These are phyloP conservation scores for Atta colombica DNA, from an alignment of 1,140 invertebrate species.

Conservation along the genomic window DNA sequence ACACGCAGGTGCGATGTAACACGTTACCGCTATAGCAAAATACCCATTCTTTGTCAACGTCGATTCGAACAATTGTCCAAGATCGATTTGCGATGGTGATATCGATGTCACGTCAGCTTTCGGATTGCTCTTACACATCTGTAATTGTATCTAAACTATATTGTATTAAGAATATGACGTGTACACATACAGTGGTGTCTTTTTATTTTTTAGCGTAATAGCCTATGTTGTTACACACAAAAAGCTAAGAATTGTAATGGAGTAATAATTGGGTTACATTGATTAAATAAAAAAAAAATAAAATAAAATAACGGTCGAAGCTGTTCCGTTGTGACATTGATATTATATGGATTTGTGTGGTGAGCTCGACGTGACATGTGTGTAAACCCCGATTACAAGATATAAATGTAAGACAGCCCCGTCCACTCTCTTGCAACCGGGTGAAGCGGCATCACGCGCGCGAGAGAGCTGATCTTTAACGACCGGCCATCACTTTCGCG, in stretches of 20 bases:
- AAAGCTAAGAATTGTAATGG: neutral
- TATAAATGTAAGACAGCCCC: slow-evolving; percentile 50
- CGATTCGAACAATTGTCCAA: neutral
- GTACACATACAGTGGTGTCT: neutral
- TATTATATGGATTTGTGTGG: slow-evolving; percentile 17
- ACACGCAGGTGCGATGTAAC: slow-evolving; percentile 37
- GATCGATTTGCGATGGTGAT: neutral
- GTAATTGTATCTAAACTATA: neutral
- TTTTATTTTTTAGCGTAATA: neutral
- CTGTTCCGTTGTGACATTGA: slow-evolving; percentile 14
- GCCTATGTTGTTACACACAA: neutral
- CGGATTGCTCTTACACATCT: neutral
- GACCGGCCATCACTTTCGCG: slow-evolving; percentile 64
- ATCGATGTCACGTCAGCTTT: neutral
- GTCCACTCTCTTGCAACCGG: slow-evolving; percentile 18
- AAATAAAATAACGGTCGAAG: neutral
- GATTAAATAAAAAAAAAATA: neutral
- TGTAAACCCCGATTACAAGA: slow-evolving; percentile 56
- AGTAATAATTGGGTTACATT: neutral
- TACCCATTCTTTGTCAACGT: neutral
- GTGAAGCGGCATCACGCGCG: slow-evolving; percentile 36
- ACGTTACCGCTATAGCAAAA: neutral
- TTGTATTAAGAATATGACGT: too few relatives aligned
- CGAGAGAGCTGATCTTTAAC: slow-evolving; percentile 60
- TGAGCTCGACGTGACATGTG: slow-evolving; percentile 27